A percentile compares a stretch with the other conserved stretches of the same genome.
phyloP scores from a whole-genome alignment of 2,888 invertebrate genomes.

The Metalampra italica region DNA sequence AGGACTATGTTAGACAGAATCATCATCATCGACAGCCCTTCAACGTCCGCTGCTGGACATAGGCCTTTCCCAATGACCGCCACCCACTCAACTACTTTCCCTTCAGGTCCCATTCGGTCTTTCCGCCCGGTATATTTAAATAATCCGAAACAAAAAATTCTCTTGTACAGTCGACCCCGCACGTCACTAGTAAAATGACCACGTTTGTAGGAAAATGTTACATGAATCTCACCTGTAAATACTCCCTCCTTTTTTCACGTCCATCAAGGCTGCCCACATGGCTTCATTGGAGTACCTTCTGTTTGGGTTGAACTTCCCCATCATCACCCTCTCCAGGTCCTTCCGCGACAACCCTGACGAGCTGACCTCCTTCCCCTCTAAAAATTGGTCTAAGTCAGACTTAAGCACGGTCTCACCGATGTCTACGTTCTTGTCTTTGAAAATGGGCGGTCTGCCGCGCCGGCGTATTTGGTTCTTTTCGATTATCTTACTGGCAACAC shows the following conservation, averaged over 20 bases:
- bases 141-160: no score
- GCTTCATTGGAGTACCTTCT: conserved; percentile 73
- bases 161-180: no score
- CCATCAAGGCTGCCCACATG: conserved; percentile 79
- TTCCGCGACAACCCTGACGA: conserved; percentile 71
- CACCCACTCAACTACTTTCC: no score
- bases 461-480: conserved; percentile 53
- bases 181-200: no score
- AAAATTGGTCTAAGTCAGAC: conserved; percentile 70
- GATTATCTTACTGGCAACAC: conserved; percentile 39
- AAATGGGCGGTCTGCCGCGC: conserved; percentile 64
- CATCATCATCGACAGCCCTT: no score
- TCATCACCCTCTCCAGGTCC: conserved; percentile 71
- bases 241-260: conserved; percentile 79
- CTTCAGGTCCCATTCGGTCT: no score
- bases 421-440: conserved; percentile 65
- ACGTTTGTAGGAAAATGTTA: no score
- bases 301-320: conserved; percentile 75
- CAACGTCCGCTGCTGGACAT: no score
- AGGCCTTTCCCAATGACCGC: no score
- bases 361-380: conserved; percentile 71
- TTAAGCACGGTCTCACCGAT: conserved; percentile 68
- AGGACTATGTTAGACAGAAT: no score
- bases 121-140: no score
- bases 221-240: conserved; percentile 78